A percentile compares a stretch with the other conserved stretches of the same genome.
These are phyloP conservation scores for Acronicta alni DNA, from an alignment of 2,888 invertebrate species.

Conservation along the genomic window DNA sequence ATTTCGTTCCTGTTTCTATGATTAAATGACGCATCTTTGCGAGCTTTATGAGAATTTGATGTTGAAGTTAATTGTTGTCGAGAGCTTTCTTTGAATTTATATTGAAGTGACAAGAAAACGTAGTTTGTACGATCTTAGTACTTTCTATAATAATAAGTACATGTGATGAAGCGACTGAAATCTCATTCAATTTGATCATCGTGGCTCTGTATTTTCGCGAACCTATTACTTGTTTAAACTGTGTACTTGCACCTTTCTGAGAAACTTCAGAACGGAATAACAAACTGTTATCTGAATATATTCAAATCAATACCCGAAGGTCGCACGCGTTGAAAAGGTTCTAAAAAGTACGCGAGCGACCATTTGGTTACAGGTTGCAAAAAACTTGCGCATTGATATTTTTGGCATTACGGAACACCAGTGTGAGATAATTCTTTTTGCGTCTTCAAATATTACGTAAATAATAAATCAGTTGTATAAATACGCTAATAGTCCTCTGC, in stretches of 20 bases:
- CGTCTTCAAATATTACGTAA: slow-evolving; percentile 19
- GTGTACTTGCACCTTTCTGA: slow-evolving; percentile 16
- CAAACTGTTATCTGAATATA: slow-evolving; percentile 55
- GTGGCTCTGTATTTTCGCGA: background rate
- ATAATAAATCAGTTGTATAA: slow-evolving; percentile 1
- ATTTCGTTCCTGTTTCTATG: slow-evolving; percentile 19
- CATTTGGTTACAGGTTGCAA: slow-evolving; percentile 24
- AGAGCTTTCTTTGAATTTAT: slow-evolving; percentile 9
- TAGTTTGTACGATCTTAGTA: too few species aligned
- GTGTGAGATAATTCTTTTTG: slow-evolving; percentile 35
- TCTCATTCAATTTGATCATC: background rate
- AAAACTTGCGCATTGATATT: slow-evolving; percentile 36
- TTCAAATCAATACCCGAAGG: slow-evolving; percentile 63
- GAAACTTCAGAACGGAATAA: slow-evolving; percentile 27
- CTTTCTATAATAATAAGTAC: background rate
- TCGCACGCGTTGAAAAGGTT: slow-evolving; percentile 43
- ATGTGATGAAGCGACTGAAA: background rate
- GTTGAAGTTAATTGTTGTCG: slow-evolving; percentile 30
- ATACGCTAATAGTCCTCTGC: slow-evolving; percentile 4
- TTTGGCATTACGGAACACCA: slow-evolving; percentile 29
- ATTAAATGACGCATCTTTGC: slow-evolving; percentile 30
- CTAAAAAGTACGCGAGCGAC: slow-evolving; percentile 46
- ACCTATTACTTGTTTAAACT: too few species aligned
- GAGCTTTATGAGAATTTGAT: slow-evolving; percentile 30
- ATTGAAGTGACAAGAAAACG: slow-evolving; percentile 1